Evolutionary conservation across 2,888 invertebrate genomes (phyloP).

Genomic region (Thymelicus sylvestris): DNA sequence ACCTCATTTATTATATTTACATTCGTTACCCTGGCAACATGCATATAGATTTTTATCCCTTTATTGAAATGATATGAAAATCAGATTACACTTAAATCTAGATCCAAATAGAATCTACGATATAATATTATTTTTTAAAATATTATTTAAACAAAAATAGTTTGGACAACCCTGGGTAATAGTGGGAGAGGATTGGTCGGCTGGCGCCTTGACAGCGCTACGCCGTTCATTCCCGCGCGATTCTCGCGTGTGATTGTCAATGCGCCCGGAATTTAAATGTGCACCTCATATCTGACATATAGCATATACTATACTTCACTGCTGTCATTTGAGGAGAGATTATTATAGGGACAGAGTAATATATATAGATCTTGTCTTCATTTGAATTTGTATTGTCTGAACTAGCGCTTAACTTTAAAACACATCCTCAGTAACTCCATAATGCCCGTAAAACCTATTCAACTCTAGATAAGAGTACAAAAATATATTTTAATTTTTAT

Average conservation of each 20-base stretch:
- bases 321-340: background rate
- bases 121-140: background rate
- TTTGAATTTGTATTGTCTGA: background rate
- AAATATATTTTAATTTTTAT: no score
- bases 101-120: no score
- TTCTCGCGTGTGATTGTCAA: slow-evolving; percentile 81
- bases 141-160: background rate
- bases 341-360: background rate
- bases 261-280: slow-evolving; percentile 75
- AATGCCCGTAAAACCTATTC: no score
- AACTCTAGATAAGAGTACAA: no score
- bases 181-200: slow-evolving; percentile 50
- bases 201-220: slow-evolving; percentile 75
- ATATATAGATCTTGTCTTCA: background rate
- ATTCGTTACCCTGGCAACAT: no score
- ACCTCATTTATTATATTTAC: no score
- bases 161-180: slow-evolving; percentile 53
- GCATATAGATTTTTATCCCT: no score
- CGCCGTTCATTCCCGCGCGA: slow-evolving; percentile 80
- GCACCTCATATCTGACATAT: slow-evolving; percentile 16
- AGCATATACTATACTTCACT: background rate
- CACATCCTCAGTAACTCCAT: no score
- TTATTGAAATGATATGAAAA: no score
- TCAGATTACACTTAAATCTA: no score
- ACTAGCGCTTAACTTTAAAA: background rate